Evolutionary conservation across 2,888 invertebrate genomes (phyloP).

Genomic region (Brenthis ino): DNA sequence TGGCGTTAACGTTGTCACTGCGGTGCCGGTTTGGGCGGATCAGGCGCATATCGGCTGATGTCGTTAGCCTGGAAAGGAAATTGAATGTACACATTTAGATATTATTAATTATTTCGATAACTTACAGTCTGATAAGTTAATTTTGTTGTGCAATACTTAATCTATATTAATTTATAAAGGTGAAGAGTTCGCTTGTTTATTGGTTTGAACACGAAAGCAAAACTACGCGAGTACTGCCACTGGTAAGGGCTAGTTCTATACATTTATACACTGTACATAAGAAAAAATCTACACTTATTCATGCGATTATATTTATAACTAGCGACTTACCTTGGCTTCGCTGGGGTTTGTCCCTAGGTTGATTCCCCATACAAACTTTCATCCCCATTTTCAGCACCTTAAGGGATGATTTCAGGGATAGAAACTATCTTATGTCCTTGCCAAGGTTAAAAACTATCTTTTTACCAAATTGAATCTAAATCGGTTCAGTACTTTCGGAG

Average conservation of each 20-base stretch:
- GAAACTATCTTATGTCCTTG: too few species aligned
- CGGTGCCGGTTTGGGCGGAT: slow-evolving; percentile 44
- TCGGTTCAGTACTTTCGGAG: too few species aligned
- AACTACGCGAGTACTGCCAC: too few species aligned
- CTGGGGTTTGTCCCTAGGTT: too few species aligned
- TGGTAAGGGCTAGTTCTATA: too few species aligned
- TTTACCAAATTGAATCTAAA: too few species aligned
- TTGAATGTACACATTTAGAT: slow-evolving; percentile 38
- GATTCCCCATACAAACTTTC: too few species aligned
- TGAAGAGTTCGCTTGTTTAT: background rate
- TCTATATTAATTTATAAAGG: background rate
- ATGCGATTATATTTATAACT: background rate
- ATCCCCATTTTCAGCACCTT: too few species aligned
- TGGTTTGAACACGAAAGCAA: background rate
- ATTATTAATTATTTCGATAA: slow-evolving; percentile 19
- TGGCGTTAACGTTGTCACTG: slow-evolving; percentile 49
- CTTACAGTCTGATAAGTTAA: background rate
- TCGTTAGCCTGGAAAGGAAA: slow-evolving; percentile 59
- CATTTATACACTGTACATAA: background rate
- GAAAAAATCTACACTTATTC: background rate
- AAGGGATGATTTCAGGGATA: too few species aligned
- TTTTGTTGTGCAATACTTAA: slow-evolving; percentile 6
- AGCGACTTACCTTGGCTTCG: too few species aligned
- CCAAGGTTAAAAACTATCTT: too few species aligned
- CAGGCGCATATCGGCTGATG: slow-evolving; percentile 53